Evolutionary conservation across 1,140 invertebrate species (phyloP).

Genomic region (Agrypnia vestita): DNA sequence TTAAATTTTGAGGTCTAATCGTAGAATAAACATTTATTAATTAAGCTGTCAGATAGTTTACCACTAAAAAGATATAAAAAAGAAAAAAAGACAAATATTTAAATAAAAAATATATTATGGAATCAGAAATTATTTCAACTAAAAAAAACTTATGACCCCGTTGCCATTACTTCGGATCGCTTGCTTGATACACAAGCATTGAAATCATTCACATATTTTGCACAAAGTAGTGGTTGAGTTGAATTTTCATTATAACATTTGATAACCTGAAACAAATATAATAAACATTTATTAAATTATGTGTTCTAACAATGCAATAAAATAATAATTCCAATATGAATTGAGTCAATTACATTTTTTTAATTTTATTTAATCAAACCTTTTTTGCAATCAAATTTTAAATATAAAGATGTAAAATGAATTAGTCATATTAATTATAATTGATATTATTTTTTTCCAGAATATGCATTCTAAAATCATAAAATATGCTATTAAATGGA

Average conservation of each 20-base stretch:
- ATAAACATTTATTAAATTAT: not conserved
- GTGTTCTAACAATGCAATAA: not conserved
- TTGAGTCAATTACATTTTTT: too few relatives aligned
- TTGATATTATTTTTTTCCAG: too few relatives aligned
- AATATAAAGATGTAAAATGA: too few relatives aligned
- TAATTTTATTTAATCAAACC: too few relatives aligned
- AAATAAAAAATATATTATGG: slow-evolving; percentile 46
- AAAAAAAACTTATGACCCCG: slow-evolving; percentile 50
- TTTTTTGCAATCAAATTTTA: too few relatives aligned
- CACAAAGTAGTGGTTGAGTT: slow-evolving; percentile 54
- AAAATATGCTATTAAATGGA: too few relatives aligned
- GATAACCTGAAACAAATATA: slow-evolving; percentile 53
- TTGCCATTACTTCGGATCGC: slow-evolving; percentile 52
- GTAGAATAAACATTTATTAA: not conserved
- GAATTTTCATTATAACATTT: slow-evolving; percentile 59
- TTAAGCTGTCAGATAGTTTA: slow-evolving; percentile 12
- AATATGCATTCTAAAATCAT: too few relatives aligned
- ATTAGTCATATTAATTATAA: too few relatives aligned
- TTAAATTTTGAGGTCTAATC: slow-evolving; percentile 10
- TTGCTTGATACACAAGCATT: slow-evolving; percentile 57
- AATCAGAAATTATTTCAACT: slow-evolving; percentile 25
- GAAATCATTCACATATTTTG: slow-evolving; percentile 56
- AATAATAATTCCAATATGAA: not conserved
- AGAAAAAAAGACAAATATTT: slow-evolving; percentile 30
- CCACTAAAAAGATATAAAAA: slow-evolving; percentile 30